Conservation (phyloP, 1,140 invertebrate species). For the Pseudomyrmex pallidus region DNA sequence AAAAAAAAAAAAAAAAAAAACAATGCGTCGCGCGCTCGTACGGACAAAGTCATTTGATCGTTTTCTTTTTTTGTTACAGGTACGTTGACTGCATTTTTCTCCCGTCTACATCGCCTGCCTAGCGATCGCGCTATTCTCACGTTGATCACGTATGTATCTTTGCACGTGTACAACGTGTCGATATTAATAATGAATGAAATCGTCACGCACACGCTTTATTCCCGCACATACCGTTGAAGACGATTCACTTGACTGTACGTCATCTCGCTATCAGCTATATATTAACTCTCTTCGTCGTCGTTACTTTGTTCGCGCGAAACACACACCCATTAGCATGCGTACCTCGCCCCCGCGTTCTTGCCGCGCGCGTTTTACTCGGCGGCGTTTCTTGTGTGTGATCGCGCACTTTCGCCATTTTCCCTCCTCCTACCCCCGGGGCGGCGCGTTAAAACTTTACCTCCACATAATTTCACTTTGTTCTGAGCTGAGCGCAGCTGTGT, state of each 20-base stretch:
- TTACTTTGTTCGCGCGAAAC: constrained; percentile 3
- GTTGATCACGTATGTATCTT: constrained; percentile 73
- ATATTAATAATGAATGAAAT: constrained; percentile 75
- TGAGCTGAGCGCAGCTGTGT: background rate
- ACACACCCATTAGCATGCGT: constrained; percentile 33
- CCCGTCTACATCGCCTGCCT: constrained; percentile 21
- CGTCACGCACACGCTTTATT: constrained; percentile 53
- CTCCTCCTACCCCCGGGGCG: background rate
- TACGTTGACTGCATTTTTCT: constrained; percentile 65
- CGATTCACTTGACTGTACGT: constrained; percentile 58
- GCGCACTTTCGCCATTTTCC: background rate
- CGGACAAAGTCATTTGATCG: constrained; percentile 48
- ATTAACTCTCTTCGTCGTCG: constrained; percentile 49
- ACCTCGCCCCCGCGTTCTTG: constrained; percentile 54
- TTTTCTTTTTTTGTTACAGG: constrained; percentile 71
- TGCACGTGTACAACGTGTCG: constrained; percentile 63
- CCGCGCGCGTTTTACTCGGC: background rate
- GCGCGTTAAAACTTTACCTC: background rate
- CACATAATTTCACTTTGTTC: background rate
- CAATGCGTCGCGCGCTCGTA: background rate
- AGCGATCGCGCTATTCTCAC: constrained; percentile 64
- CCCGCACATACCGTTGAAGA: constrained; percentile 47
- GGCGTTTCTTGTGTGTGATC: background rate
- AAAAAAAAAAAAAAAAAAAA: background rate
- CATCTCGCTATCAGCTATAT: constrained; percentile 8